A percentile compares a stretch with the other conserved stretches of the same genome.
Conservation (phyloP, 2,113 vertebrate genomes). For the Passerina amoena region DNA sequence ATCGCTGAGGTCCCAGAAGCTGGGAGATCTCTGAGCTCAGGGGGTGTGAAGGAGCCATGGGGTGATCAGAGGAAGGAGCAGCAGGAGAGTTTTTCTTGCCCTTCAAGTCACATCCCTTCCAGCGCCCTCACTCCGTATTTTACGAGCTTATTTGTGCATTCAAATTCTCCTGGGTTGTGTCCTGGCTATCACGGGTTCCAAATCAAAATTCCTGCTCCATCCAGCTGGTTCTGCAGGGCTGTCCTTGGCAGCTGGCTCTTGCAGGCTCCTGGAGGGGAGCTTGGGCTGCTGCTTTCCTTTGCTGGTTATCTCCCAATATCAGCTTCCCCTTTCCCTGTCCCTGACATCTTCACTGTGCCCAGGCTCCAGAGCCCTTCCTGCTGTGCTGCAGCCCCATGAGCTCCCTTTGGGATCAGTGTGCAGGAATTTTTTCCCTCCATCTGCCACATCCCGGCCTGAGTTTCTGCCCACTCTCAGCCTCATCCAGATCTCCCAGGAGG, state of each 20-base stretch:
- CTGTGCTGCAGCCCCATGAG: background rate
- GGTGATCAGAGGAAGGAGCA: background rate
- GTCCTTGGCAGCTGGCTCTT: background rate
- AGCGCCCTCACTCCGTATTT: fast-evolving
- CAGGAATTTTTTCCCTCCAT: background rate
- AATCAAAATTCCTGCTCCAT: background rate
- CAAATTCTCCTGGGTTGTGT: background rate
- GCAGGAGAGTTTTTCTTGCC: background rate
- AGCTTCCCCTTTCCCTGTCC: background rate
- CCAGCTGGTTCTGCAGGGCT: background rate
- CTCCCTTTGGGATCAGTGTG: background rate
- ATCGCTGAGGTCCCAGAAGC: background rate
- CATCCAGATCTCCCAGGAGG: background rate
- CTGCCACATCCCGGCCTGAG: background rate
- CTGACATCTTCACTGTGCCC: background rate
- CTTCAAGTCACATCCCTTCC: background rate
- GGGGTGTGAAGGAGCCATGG: background rate
- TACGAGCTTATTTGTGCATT: background rate
- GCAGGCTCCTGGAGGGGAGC: background rate
- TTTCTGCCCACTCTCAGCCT: background rate
- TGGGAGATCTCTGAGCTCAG: background rate
- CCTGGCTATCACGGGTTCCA: background rate
- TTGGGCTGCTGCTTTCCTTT: background rate
- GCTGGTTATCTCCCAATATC: background rate
- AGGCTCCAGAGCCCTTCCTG: background rate